Evolutionary conservation across 23 tunicate genomes (phyloP).

Genomic region (Halocynthia roretzi): DNA sequence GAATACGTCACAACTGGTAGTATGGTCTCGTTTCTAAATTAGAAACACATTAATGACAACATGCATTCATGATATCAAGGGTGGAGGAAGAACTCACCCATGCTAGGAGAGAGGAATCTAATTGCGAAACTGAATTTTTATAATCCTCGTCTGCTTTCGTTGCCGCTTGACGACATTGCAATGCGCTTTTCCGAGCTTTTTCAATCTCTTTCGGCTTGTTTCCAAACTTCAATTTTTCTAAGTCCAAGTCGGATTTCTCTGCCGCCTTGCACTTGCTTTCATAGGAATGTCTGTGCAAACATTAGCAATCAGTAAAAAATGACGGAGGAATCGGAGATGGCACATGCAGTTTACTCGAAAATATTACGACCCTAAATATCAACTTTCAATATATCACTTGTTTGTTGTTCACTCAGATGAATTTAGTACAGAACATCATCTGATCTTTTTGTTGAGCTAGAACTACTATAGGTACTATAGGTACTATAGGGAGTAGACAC

Average conservation of each 20-base stretch:
- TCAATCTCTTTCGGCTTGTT: conserved; percentile 71
- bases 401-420: not conserved
- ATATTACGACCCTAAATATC: not conserved
- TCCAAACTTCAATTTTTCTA: conserved; percentile 53
- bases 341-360: too few relatives aligned
- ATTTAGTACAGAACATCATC: not conserved
- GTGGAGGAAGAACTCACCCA: conserved; percentile 44
- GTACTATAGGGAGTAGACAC: not conserved
- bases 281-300: conserved; percentile 37
- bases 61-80: not conserved
- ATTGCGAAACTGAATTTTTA: conserved; percentile 25
- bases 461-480: too few relatives aligned
- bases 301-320: too few relatives aligned
- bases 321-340: too few relatives aligned
- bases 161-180: conserved; percentile 27
- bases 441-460: too few relatives aligned
- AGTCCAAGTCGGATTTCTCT: conserved; percentile 76
- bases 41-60: not conserved
- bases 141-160: conserved; percentile 87
- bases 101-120: conserved; percentile 38
- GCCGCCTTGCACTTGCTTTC: conserved; percentile 55
- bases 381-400: too few relatives aligned
- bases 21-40: conserved; percentile 59
- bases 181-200: conserved; percentile 43
- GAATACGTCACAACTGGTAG: conserved; percentile 35